Percentiles rank a stretch among this genome's conserved stretches.
Conservation (phyloP, 2,888 invertebrate genomes). For the Leptinotarsa rubiginosa region DNA sequence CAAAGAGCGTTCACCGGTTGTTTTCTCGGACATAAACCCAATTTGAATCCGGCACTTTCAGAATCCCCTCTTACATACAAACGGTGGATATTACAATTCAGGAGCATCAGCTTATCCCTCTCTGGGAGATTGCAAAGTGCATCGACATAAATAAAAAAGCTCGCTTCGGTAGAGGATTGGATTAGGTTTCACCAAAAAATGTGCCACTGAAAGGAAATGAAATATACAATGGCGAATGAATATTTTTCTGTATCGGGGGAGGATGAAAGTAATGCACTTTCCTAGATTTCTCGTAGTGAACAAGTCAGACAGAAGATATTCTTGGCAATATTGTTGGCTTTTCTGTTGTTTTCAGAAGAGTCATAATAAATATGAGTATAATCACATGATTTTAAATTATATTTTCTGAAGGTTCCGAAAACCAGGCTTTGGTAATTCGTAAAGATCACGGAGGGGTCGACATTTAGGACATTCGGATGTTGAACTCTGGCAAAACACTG, state of each 20-base stretch:
- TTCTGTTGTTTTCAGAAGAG: too few relatives aligned
- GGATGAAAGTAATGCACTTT: neutral
- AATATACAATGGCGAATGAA: neutral
- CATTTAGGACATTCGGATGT: too few relatives aligned
- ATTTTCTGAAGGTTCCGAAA: too few relatives aligned
- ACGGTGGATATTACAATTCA: slow-evolving; percentile 20
- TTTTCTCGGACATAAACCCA: slow-evolving; percentile 18
- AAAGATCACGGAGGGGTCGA: too few relatives aligned
- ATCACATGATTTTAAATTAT: too few relatives aligned
- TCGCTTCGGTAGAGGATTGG: slow-evolving; percentile 14
- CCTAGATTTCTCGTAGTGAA: too few relatives aligned
- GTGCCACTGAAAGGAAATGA: slow-evolving; percentile 4
- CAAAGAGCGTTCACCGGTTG: slow-evolving; percentile 15
- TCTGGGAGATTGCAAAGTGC: slow-evolving; percentile 18
- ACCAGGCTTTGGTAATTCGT: too few relatives aligned
- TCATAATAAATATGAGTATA: too few relatives aligned
- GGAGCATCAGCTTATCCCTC: slow-evolving; percentile 14
- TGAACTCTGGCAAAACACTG: too few relatives aligned
- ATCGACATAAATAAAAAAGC: slow-evolving; percentile 17
- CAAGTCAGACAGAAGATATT: too few relatives aligned
- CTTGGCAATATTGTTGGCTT: too few relatives aligned
- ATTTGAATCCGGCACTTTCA: slow-evolving; percentile 16
- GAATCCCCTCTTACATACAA: slow-evolving; percentile 14
- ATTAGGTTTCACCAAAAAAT: slow-evolving; percentile 3
- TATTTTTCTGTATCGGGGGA: neutral